Evolutionary conservation across 2,797 vertebrate species (phyloP), one percentile per base, ranked within the genome.

Genomic region (Xyrichtys novacula): DNA sequence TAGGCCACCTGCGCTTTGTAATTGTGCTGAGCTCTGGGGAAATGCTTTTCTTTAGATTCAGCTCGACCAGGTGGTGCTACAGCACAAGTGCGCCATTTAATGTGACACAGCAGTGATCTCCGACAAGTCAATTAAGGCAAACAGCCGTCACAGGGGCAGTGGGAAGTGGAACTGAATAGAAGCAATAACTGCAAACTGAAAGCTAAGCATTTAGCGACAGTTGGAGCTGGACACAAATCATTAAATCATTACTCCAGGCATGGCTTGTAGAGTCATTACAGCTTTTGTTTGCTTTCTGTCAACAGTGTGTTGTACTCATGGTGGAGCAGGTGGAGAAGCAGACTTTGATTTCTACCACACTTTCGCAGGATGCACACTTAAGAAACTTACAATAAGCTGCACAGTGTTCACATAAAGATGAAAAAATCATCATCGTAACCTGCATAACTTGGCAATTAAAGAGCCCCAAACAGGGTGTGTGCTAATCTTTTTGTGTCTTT

Each of bases 1-100:
- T 55, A 6, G 54, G 61, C 81, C 69, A 82, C 66, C 79, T 78
- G 74, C 6, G 22, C 66, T 60, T 64, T 59, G 38, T 65, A 28
- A 59, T 65, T 60, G 40, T 74, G 71, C 77, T 75, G 66, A 79
- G 31, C 1, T 0, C 46, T 23, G 38, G 44, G 54, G 42, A 66
- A 84, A 69, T 58, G 26, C 28, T 48, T 53, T 57, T 58, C 49
- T 78, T 67, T 36, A 22, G 46, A 47, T 73, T 64, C 7, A n/a
- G 34, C 60, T 23, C 7, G 47, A 43, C 66, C 78, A 78, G 70
- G 43, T 76, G 83, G 64, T 58, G 56, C 64, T 74, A 53, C 59
- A 50, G 26, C 64, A 55, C 15, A 26, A 47, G 63, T 29, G 39
- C 43, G 50, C 26, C 22, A 5, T 44, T 68, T 61, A 46, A 49